Conservation (phyloP, 2,797 vertebrate species). For the Lindbergichthys nudifrons region DNA sequence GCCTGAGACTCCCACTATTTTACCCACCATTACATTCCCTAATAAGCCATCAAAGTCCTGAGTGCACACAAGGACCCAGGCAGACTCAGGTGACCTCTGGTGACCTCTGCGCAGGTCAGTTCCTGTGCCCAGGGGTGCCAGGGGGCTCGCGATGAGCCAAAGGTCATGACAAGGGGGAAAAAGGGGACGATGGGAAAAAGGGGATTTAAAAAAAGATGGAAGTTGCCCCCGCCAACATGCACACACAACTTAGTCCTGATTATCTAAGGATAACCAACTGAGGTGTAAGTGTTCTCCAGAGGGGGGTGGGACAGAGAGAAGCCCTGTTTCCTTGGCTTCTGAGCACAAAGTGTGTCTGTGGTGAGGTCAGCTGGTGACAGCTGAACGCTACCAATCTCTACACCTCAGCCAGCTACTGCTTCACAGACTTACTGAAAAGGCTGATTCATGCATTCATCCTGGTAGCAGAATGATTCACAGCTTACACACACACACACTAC, state of each 20-base stretch:
- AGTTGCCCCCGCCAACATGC: conserved; percentile 45
- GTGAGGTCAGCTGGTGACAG: conserved; percentile 83
- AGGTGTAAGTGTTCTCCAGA: conserved; percentile 75
- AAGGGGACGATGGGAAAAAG: conserved; percentile 55
- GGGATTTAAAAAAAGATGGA: conserved; percentile 55
- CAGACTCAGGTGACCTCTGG: conserved; percentile 64
- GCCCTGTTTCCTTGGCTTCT: conserved; percentile 66
- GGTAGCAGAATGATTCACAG: conserved; percentile 70
- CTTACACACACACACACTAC: conserved; percentile 52
- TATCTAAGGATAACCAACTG: conserved; percentile 76
- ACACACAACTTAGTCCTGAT: conserved; percentile 63
- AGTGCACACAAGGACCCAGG: conserved; percentile 62
- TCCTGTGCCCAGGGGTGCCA: conserved; percentile 74
- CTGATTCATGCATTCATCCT: conserved; percentile 81
- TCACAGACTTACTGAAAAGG: conserved; percentile 76
- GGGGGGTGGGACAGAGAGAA: conserved; percentile 63
- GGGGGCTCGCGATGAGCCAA: conserved; percentile 61
- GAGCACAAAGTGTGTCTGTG: conserved; percentile 82
- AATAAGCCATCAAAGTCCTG: conserved; percentile 77
- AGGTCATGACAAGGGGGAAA: conserved; percentile 58
- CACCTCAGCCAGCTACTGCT: conserved; percentile 77
- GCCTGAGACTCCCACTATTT: conserved; percentile 58
- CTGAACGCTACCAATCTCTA: conserved; percentile 77
- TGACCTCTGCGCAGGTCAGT: conserved; percentile 76
- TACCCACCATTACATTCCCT: conserved; percentile 71